Percentiles rank a stretch among this genome's conserved stretches.
Conservation (phyloP, 1,140 invertebrate species). For the Pygmarrhopalites habei region DNA sequence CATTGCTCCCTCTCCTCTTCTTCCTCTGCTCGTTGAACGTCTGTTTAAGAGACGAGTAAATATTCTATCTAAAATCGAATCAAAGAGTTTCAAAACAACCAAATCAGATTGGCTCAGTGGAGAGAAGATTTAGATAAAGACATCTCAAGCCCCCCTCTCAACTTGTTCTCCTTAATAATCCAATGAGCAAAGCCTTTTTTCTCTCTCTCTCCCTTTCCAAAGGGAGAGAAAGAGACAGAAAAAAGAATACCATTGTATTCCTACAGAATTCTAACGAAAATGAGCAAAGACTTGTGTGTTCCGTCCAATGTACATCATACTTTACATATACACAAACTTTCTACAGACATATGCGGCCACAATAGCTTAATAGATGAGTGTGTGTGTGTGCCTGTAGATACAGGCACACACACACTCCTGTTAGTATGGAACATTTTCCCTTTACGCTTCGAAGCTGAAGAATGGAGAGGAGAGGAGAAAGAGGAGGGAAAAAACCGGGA, state of each 20-base stretch:
- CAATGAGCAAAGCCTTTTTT: slow-evolving; percentile 1
- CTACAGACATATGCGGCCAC: no score
- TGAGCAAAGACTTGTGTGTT: neutral
- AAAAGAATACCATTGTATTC: no score
- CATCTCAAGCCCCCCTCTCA: neutral
- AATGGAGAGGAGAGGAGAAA: neutral
- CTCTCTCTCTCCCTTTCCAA: neutral
- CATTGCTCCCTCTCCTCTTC: slow-evolving; percentile 10
- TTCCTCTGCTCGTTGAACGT: neutral
- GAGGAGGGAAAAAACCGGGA: neutral
- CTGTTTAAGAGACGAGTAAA: neutral
- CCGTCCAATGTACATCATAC: no score
- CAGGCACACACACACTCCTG: no score
- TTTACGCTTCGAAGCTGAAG: no score
- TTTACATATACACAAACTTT: no score
- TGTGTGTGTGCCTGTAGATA: no score
- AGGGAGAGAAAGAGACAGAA: no score
- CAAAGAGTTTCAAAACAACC: neutral
- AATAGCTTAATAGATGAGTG: no score
- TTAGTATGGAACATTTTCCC: no score
- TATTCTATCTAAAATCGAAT: slow-evolving; percentile 16
- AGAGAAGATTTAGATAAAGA: slow-evolving; percentile 1
- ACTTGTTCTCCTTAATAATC: slow-evolving; percentile 6
- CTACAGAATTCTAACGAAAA: neutral
- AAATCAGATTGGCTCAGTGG: neutral